Evolutionary conservation across 2,888 invertebrate species (phyloP).

Genomic region (Dromius quadrimaculatus): DNA sequence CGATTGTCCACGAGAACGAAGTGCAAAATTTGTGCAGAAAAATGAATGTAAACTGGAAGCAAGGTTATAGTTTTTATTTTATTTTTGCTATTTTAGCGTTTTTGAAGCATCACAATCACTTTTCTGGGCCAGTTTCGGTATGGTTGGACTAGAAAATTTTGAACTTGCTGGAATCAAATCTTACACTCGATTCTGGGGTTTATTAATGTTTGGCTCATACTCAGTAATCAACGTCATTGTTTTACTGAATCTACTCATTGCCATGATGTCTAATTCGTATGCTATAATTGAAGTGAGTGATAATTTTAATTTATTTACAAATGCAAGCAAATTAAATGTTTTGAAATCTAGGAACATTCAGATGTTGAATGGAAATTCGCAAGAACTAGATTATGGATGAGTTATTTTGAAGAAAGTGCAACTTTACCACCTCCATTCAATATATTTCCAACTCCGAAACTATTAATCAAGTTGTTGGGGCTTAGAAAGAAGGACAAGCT

Average conservation of each 20-base stretch:
- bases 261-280: conserved; percentile 98
- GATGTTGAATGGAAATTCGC: conserved; percentile 98
- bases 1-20: too few species aligned
- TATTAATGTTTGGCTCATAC: conserved; percentile 96
- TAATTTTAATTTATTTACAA: background rate
- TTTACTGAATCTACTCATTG: conserved; percentile 91
- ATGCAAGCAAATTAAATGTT: background rate
- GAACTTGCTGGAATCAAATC: conserved; percentile 89
- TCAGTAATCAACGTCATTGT: conserved; percentile 96
- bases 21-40: too few species aligned
- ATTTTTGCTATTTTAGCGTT: conserved; percentile 74
- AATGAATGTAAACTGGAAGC: too few species aligned
- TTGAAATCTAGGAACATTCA: conserved; percentile 84
- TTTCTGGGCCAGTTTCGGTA: conserved; percentile 96
- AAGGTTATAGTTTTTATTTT: too few species aligned
- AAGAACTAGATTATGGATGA: conserved; percentile 93
- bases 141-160: conserved; percentile 89
- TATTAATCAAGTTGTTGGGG: conserved; percentile 76
- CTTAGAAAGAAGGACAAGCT: conserved; percentile 73
- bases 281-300: conserved; percentile 87
- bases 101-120: conserved; percentile 96
- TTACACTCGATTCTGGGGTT: conserved; percentile 94
- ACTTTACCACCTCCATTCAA: conserved; percentile 96
- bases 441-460: conserved; percentile 89
- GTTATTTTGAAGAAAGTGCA: conserved; percentile 92